Evolutionary conservation across 2,797 vertebrate genomes (phyloP).

Genomic region (Chloroceryle inda): DNA sequence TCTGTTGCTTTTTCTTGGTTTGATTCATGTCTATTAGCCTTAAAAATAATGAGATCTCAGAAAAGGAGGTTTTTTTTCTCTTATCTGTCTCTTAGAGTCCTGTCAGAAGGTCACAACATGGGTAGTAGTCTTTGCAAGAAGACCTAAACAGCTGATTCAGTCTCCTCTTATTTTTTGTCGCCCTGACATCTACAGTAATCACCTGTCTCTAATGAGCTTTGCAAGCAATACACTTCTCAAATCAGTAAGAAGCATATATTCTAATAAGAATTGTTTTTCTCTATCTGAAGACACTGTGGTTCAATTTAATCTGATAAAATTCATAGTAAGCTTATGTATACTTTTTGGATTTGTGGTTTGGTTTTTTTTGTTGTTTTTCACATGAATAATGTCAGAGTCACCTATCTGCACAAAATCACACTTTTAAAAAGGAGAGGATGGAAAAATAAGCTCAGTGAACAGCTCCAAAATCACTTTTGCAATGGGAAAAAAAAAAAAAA

Average conservation of each 20-base stretch:
- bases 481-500: neutral
- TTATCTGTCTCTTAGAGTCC: neutral
- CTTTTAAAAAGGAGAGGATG: neutral
- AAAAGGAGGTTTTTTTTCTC: neutral
- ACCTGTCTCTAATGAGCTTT: neutral
- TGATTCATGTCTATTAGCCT: neutral
- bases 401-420: neutral
- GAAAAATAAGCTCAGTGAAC: neutral
- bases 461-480: neutral
- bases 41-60: neutral
- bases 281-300: neutral
- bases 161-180: neutral
- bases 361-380: neutral
- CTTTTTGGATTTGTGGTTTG: neutral
- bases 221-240: neutral
- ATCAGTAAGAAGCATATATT: neutral
- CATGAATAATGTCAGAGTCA: neutral
- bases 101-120: neutral
- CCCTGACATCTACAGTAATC: accelerated
- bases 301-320: neutral
- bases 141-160: neutral
- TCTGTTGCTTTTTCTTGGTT: neutral
- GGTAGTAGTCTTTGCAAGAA: neutral
- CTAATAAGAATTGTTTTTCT: neutral
- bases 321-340: neutral